A percentile compares a stretch with the other conserved stretches of the same genome.
These are phyloP conservation scores for Aphelenchoides fujianensis DNA, from an alignment of 1,140 invertebrate genomes.

Conservation along the genomic window DNA sequence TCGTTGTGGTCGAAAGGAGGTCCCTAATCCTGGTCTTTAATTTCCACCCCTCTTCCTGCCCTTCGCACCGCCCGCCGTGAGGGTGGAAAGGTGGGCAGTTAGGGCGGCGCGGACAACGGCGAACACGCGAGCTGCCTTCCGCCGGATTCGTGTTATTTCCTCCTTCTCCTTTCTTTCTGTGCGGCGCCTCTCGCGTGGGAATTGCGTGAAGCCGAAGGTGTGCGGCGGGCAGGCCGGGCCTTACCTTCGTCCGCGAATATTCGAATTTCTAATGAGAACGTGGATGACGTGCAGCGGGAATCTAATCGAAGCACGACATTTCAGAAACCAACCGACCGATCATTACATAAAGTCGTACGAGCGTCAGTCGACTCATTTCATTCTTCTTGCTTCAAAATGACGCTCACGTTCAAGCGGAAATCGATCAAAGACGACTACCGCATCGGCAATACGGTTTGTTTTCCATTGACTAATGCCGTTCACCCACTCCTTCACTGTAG, in stretches of 20 bases:
- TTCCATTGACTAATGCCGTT: conserved; percentile 11
- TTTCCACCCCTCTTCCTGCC: too few species aligned
- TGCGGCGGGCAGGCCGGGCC: background rate
- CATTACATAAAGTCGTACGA: too few species aligned
- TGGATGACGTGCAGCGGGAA: background rate
- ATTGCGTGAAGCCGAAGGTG: background rate
- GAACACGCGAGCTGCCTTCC: background rate
- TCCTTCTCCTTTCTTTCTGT: background rate
- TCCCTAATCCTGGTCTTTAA: too few species aligned
- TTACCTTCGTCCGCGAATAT: too few species aligned
- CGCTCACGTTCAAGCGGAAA: conserved; percentile 45
- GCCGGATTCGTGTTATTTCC: background rate
- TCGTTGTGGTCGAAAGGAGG: too few species aligned
- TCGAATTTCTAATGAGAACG: too few species aligned
- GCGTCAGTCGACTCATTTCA: too few species aligned
- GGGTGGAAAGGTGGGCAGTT: background rate
- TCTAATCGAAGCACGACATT: too few species aligned
- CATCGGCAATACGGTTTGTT: conserved; percentile 33
- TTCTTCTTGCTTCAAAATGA: too few species aligned
- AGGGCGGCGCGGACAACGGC: background rate
- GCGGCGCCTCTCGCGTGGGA: background rate
- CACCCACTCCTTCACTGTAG: conserved; percentile 34
- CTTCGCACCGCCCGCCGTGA: background rate
- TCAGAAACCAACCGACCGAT: too few species aligned
- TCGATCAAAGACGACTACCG: conserved; percentile 50